Evolutionary conservation across 1,140 invertebrate species (phyloP).

Genomic region (Orius insidiosus): DNA sequence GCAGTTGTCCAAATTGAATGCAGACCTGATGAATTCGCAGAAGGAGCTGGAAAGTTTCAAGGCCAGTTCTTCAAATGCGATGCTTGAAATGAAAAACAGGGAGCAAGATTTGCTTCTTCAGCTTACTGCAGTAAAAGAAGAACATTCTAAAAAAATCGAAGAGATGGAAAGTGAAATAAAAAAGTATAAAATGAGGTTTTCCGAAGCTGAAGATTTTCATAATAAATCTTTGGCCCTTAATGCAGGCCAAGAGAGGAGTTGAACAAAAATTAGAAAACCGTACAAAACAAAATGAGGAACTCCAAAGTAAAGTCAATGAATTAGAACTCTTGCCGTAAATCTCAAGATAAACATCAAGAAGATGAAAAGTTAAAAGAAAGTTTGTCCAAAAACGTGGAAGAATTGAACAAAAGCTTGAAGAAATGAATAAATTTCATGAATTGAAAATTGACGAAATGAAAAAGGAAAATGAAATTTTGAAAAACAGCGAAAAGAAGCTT

Average conservation of each 20-base stretch:
- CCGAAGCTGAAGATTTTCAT: too few species aligned
- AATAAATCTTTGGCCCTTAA: too few species aligned
- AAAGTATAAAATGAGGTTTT: too few species aligned
- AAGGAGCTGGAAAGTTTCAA: constrained; percentile 27
- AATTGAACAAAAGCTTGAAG: constrained; percentile 7
- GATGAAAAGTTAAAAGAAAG: constrained; percentile 22
- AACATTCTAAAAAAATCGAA: constrained; percentile 19
- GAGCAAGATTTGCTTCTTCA: constrained; percentile 24
- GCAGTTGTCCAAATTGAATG: too few species aligned
- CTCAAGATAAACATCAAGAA: constrained; percentile 26
- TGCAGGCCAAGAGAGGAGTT: too few species aligned
- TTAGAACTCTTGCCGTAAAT: constrained; percentile 23
- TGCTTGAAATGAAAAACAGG: constrained; percentile 28
- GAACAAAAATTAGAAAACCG: too few species aligned
- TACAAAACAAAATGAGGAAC: too few species aligned
- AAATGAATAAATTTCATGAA: too few species aligned
- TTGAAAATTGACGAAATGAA: too few species aligned
- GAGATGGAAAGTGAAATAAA: too few species aligned
- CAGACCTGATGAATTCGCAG: constrained; percentile 30
- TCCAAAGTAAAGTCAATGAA: constrained; percentile 19
- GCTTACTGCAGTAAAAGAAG: constrained; percentile 15
- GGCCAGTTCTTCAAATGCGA: constrained; percentile 29
- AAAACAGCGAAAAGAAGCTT: too few species aligned
- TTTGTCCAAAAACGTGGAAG: constrained; percentile 19
- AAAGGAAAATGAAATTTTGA: too few species aligned